These are phyloP conservation scores for Epirrhoe tristata DNA, from an alignment of 2,888 invertebrate species.

Conservation along the genomic window DNA sequence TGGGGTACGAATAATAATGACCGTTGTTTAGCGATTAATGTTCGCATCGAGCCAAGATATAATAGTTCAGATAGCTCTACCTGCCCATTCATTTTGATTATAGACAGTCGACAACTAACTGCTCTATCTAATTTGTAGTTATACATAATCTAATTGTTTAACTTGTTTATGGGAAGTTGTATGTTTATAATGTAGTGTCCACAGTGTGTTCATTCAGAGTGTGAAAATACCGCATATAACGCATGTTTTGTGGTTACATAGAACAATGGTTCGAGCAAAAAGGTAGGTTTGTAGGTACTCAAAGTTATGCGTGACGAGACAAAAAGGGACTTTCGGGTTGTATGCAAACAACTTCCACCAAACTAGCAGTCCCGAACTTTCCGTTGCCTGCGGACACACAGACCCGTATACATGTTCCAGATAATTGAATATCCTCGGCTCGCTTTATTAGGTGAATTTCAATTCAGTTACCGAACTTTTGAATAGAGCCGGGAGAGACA, in stretches of 20 bases:
- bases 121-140: neutral
- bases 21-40: slow-evolving; percentile 12
- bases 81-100: neutral
- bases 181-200: neutral
- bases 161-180: neutral
- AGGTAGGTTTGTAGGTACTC: slow-evolving; percentile 19
- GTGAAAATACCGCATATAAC: neutral
- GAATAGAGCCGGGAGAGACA: neutral
- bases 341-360: slow-evolving; percentile 62
- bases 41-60: slow-evolving; percentile 1
- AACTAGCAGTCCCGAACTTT: slow-evolving; percentile 51
- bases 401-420: slow-evolving; percentile 57
- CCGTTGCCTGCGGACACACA: slow-evolving; percentile 48
- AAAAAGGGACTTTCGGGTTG: slow-evolving; percentile 50
- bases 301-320: slow-evolving; percentile 40
- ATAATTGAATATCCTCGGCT: slow-evolving; percentile 61
- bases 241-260: neutral
- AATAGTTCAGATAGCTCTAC: slow-evolving; percentile 3
- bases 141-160: neutral
- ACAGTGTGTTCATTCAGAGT: neutral
- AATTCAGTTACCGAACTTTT: slow-evolving; percentile 21
- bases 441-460: slow-evolving; percentile 35
- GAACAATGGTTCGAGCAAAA: slow-evolving; percentile 17
- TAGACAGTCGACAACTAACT: neutral
- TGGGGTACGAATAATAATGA: slow-evolving; percentile 10